phyloP scores from a whole-genome alignment of 2,888 invertebrate species.

The Gari tellinella region DNA sequence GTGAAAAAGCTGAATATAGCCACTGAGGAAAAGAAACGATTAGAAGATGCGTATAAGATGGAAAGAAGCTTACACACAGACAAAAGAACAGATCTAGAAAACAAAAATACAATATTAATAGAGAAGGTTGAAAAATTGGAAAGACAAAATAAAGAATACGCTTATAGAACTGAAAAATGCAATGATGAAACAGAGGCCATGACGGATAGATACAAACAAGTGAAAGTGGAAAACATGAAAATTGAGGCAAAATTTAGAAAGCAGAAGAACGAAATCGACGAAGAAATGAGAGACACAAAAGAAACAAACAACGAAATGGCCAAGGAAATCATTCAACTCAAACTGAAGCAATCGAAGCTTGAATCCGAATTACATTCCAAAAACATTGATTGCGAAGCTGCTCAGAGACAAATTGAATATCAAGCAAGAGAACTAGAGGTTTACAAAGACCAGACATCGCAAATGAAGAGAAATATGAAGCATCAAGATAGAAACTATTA shows the following conservation, averaged over 20 bases:
- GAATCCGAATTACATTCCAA: constrained; percentile 39
- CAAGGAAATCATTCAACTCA: constrained; percentile 48
- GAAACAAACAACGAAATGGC: constrained; percentile 48
- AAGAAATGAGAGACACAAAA: constrained; percentile 45
- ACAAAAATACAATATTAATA: constrained; percentile 39
- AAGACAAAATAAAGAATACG: constrained; percentile 40
- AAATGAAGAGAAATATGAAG: constrained; percentile 34
- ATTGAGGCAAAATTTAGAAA: constrained; percentile 54
- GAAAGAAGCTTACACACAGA: constrained; percentile 46
- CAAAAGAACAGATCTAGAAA: constrained; percentile 35
- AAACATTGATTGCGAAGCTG: constrained; percentile 43
- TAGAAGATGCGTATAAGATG: constrained; percentile 47
- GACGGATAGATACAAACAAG: constrained; percentile 48
- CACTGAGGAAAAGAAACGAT: constrained; percentile 43
- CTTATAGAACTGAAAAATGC: constrained; percentile 42
- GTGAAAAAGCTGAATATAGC: constrained; percentile 35
- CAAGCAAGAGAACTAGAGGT: constrained; percentile 52
- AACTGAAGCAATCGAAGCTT: constrained; percentile 40
- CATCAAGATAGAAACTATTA: constrained; percentile 24
- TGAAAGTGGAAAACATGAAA: constrained; percentile 55
- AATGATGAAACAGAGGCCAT: constrained; percentile 46
- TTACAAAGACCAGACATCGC: constrained; percentile 32
- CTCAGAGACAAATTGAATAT: constrained; percentile 47
- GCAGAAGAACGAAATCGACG: constrained; percentile 49
- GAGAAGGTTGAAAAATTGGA: constrained; percentile 38